A percentile compares a stretch with the other conserved stretches of the same genome.
Conservation (phyloP, 2,888 invertebrate genomes). For the Cotesia congregata region DNA sequence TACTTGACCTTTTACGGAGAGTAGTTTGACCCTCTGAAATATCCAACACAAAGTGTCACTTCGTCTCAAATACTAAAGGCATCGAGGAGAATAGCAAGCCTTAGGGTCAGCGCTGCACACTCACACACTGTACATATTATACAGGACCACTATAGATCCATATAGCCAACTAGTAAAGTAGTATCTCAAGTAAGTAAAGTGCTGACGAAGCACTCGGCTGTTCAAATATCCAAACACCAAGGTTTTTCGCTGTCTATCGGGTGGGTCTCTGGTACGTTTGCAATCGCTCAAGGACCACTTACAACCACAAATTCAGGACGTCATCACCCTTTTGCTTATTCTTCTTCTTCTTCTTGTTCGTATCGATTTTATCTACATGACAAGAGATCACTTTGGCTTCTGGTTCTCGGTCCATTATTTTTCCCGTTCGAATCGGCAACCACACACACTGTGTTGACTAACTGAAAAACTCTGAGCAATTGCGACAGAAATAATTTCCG, state of each 20-base stretch:
- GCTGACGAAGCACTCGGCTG: constrained; percentile 67
- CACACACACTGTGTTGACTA: background rate
- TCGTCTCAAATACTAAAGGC: background rate
- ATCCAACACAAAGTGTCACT: background rate
- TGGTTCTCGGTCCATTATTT: background rate
- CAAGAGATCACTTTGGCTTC: constrained; percentile 14
- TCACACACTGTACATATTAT: background rate
- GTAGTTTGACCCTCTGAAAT: constrained; percentile 1
- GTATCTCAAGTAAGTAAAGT: constrained; percentile 53
- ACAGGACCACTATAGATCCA: background rate
- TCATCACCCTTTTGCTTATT: constrained; percentile 21
- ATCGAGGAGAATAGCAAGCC: background rate
- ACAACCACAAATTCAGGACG: constrained; percentile 41
- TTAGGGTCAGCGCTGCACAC: background rate
- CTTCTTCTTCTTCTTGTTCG: constrained; percentile 21
- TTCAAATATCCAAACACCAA: constrained; percentile 70
- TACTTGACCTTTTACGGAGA: constrained; percentile 1
- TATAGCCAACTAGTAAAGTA: constrained; percentile 23
- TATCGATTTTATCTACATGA: constrained; percentile 35
- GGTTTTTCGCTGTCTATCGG: constrained; percentile 66
- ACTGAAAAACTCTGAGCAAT: constrained; percentile 33
- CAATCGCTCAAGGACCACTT: constrained; percentile 64
- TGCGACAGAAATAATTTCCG: constrained; percentile 16
- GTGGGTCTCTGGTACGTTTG: constrained; percentile 39
- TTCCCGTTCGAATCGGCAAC: constrained; percentile 16